Evolutionary conservation across 1,140 invertebrate species (phyloP).

Genomic region (Stegodyphus dumicola): DNA sequence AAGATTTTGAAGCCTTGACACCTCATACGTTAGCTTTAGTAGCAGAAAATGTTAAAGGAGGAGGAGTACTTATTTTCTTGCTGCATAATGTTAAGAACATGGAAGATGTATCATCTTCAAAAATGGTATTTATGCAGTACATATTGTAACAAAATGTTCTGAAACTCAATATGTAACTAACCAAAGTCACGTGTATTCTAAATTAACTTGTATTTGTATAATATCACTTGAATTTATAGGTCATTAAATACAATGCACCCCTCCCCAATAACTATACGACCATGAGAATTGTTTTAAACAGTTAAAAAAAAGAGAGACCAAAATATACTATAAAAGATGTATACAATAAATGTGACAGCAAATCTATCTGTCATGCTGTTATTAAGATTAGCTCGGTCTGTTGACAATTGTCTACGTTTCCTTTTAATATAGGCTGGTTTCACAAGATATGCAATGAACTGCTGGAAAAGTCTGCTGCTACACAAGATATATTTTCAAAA

Average conservation of each 20-base stretch:
- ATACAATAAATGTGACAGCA: too few species aligned
- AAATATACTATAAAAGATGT: too few species aligned
- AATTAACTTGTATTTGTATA: not conserved
- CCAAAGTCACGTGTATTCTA: not conserved
- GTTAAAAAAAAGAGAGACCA: too few species aligned
- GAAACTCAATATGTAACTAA: not conserved
- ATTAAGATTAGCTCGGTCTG: too few species aligned
- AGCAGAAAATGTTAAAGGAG: constrained; percentile 98
- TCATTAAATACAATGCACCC: constrained; percentile 70
- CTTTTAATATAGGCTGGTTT: too few species aligned
- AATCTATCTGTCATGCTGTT: too few species aligned
- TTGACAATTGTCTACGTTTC: too few species aligned
- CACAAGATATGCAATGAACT: too few species aligned
- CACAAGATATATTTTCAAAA: too few species aligned
- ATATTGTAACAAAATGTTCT: not conserved
- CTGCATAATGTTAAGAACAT: constrained; percentile 87
- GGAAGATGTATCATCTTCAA: constrained; percentile 94
- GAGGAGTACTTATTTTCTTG: constrained; percentile 89
- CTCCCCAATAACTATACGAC: too few species aligned
- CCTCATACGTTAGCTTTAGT: constrained; percentile 96
- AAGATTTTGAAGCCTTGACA: constrained; percentile 98
- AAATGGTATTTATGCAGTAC: constrained; percentile 75
- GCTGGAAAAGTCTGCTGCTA: too few species aligned
- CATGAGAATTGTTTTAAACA: too few species aligned
- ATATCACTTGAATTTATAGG: constrained; percentile 90